Evolutionary conservation across 2,888 invertebrate species (phyloP).

Genomic region (Pediacus dermestoides): DNA sequence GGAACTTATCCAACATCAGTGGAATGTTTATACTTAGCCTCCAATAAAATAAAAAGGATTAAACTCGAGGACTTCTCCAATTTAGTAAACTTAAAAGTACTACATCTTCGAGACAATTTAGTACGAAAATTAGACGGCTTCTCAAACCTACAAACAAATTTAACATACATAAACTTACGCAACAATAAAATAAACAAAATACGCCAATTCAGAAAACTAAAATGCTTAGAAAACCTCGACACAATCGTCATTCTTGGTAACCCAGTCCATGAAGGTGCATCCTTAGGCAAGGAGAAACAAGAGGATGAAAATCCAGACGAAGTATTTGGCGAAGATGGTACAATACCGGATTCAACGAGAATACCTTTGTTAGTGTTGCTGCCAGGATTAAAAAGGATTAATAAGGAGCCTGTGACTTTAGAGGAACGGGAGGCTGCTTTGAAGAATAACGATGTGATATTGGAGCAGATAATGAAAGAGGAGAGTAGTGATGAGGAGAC

Average conservation of each 20-base stretch:
- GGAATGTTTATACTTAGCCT: constrained; percentile 65
- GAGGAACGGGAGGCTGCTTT: constrained; percentile 52
- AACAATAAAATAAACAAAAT: constrained; percentile 54
- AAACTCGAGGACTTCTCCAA: constrained; percentile 54
- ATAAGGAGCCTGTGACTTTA: constrained; percentile 52
- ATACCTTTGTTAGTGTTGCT: constrained; percentile 52
- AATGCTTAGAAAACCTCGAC: constrained; percentile 51
- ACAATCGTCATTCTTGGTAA: constrained; percentile 56
- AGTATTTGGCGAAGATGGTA: constrained; percentile 41
- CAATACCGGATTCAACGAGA: constrained; percentile 35
- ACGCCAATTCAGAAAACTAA: constrained; percentile 55
- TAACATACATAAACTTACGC: constrained; percentile 58
- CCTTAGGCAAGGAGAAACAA: constrained; percentile 24
- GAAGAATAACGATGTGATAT: constrained; percentile 31
- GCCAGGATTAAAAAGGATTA: constrained; percentile 55
- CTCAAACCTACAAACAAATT: constrained; percentile 44
- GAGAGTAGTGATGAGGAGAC: constrained; percentile 38
- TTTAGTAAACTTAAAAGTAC: constrained; percentile 59
- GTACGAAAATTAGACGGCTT: constrained; percentile 56
- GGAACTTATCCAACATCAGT: constrained; percentile 54
- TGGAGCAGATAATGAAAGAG: constrained; percentile 42
- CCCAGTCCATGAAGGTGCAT: no score
- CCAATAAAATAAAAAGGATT: constrained; percentile 34
- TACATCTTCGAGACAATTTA: constrained; percentile 71
- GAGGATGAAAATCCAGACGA: constrained; percentile 28